Conservation (phyloP, 64 coral and sea anemone species). For the Orbicella faveolata region DNA sequence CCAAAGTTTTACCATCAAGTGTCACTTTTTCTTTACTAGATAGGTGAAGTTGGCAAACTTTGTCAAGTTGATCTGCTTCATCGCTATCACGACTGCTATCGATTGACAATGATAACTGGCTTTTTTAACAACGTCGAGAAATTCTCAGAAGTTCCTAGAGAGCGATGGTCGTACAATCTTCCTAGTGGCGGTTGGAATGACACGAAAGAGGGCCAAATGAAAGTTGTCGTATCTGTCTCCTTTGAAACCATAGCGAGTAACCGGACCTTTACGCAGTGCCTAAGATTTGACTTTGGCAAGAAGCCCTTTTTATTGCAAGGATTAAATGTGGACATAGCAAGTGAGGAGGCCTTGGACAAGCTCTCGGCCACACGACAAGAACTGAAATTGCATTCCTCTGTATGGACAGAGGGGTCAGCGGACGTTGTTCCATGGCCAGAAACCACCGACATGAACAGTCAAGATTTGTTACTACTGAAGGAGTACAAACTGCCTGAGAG, state of each 20-base stretch:
- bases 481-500: background rate
- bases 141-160: background rate
- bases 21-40: slow-evolving; percentile 16
- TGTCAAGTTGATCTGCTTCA: slow-evolving; percentile 54
- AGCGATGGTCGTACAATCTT: slow-evolving; percentile 15
- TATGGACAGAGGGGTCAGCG: slow-evolving; percentile 4
- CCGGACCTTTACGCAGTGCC: slow-evolving; percentile 65
- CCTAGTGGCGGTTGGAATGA: background rate
- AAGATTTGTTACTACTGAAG: background rate
- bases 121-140: background rate
- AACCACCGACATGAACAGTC: background rate
- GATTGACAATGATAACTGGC: slow-evolving; percentile 7
- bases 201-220: background rate
- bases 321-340: slow-evolving; percentile 67
- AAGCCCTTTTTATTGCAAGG: slow-evolving; percentile 51
- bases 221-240: slow-evolving; percentile 35
- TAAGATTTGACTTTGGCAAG: slow-evolving; percentile 72
- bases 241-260: slow-evolving; percentile 47
- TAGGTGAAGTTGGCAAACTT: slow-evolving; percentile 31
- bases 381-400: background rate
- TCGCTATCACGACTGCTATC: slow-evolving; percentile 53
- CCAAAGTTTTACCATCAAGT: background rate
- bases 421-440: background rate
- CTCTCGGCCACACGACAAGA: background rate
- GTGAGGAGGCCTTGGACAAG: slow-evolving; percentile 6